Evolutionary conservation across 1,140 invertebrate species (phyloP), one percentile per base, ranked within the genome.

Genomic region (Lordiphosa collinella): DNA sequence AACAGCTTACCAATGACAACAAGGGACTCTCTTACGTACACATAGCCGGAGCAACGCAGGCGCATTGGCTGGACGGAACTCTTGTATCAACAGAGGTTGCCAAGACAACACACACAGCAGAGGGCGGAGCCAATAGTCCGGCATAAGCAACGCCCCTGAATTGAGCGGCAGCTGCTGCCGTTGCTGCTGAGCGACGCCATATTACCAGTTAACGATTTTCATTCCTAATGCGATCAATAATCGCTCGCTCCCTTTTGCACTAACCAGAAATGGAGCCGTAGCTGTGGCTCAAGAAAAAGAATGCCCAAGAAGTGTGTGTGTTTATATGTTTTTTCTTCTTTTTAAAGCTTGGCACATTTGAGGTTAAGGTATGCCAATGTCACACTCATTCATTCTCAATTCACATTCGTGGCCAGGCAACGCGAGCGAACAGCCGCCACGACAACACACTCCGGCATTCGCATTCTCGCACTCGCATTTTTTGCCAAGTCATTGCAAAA

Each of bases 291-390:
- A 35, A 44, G 13, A 12, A 35, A 43, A 32, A 46, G 51, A 47
- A 22, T 70, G 51, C 41, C 62, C 67, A 73, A 50, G 62, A 79
- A 80, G 34, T 31, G 36, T 65, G 36, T 40, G 35, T 54, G 22
- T 36, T 31, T 48, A 35, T 50, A n/a, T 60, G 41, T 38, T 69
- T 29, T 11, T 53, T 63, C 64, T 64, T 70, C 76, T 65, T 75
- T 64, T 66, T 67, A 69, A 71, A 63, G 72, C 64, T 61, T 61
- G 63, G 64, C 64, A 73, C 70, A 63, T 86, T 86, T 87, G 84
- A 86, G 84, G 84, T 86, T 86, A 86, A 86, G 84, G 84, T 84
- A 74, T 55, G 60, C 78, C 78, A 84, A 84, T 84, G 78, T 84
- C 78, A 84, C 80, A 74, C 68, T 84, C 78, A 79, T 79, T 84